Percentiles rank a stretch among this genome's conserved stretches.
Conservation (phyloP, 1,140 invertebrate species). For the Drosophila navojoa region DNA sequence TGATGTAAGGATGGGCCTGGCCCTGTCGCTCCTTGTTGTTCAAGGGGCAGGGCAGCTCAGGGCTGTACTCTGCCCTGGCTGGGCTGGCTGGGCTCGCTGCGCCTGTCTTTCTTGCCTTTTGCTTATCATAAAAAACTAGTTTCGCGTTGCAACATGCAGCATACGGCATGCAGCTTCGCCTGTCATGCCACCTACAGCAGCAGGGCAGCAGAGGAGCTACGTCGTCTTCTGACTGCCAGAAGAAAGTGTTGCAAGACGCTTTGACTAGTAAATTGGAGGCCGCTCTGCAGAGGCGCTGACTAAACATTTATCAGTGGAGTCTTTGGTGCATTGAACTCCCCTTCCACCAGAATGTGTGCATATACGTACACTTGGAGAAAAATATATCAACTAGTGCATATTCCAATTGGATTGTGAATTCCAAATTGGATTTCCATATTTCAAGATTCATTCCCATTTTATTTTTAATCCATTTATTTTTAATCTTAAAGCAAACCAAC, state of each 20-base stretch:
- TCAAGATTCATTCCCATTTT: no score
- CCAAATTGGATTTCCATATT: no score
- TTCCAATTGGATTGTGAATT: no score
- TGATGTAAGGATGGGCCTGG: constrained; percentile 29
- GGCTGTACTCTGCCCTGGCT: constrained; percentile 5
- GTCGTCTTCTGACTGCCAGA: constrained; percentile 35
- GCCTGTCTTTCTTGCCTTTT: constrained; percentile 21
- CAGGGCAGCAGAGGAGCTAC: background rate
- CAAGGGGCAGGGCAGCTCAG: constrained; percentile 26
- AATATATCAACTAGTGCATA: background rate
- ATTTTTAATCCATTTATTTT: no score
- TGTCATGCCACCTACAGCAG: constrained; percentile 68
- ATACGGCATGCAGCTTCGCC: constrained; percentile 48
- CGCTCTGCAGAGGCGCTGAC: constrained; percentile 50
- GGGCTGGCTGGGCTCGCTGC: background rate
- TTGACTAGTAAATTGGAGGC: constrained; percentile 37
- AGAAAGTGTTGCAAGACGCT: constrained; percentile 52
- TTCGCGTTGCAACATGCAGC: constrained; percentile 40
- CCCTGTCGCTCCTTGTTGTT: constrained; percentile 27
- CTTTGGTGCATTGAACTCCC: constrained; percentile 69
- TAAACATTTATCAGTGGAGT: constrained; percentile 69
- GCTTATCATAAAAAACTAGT: constrained; percentile 69
- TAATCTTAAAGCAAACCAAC: no score
- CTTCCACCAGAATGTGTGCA: constrained; percentile 9
- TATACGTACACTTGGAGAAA: constrained; percentile 6